Evolutionary conservation across 2,797 vertebrate genomes (phyloP).

Genomic region (Mallotus villosus): DNA sequence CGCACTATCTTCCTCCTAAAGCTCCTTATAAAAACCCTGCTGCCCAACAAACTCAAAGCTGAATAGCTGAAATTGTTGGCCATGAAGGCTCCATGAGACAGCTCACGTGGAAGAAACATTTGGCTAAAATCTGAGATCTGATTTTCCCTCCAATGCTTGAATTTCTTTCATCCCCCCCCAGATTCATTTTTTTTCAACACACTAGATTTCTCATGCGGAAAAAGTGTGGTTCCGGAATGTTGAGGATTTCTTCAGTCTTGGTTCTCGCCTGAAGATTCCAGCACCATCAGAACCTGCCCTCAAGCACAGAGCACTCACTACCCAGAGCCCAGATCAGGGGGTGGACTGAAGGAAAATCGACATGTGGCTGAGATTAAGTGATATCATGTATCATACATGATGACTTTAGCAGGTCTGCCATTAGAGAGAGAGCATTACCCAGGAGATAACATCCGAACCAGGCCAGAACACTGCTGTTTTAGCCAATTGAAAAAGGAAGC

Average conservation of each 20-base stretch:
- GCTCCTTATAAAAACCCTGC: not conserved
- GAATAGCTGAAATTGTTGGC: not conserved
- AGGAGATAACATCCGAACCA: slow-evolving; percentile 18
- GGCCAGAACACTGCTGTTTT: not conserved
- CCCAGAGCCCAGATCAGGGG: not conserved
- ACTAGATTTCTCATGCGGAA: not conserved
- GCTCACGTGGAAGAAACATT: not conserved
- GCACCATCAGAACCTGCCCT: not conserved
- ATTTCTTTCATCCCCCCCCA: not conserved
- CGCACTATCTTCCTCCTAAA: not conserved
- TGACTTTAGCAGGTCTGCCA: slow-evolving; percentile 48
- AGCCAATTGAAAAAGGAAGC: not conserved
- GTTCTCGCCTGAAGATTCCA: slow-evolving; percentile 8
- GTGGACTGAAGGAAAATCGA: slow-evolving; percentile 22
- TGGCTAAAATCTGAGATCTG: not conserved
- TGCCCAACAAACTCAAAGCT: not conserved
- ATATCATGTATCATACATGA: slow-evolving; percentile 41
- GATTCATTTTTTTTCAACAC: not conserved
- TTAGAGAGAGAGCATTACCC: slow-evolving; percentile 34
- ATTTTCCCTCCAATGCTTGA: not conserved
- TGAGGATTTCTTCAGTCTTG: not conserved
- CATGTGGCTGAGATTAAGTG: slow-evolving; percentile 36
- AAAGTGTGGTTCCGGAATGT: not conserved
- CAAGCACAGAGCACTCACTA: not conserved
- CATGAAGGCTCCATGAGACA: not conserved